phyloP scores from a whole-genome alignment of 1,140 invertebrate genomes.

The Leptinotarsa texana region DNA sequence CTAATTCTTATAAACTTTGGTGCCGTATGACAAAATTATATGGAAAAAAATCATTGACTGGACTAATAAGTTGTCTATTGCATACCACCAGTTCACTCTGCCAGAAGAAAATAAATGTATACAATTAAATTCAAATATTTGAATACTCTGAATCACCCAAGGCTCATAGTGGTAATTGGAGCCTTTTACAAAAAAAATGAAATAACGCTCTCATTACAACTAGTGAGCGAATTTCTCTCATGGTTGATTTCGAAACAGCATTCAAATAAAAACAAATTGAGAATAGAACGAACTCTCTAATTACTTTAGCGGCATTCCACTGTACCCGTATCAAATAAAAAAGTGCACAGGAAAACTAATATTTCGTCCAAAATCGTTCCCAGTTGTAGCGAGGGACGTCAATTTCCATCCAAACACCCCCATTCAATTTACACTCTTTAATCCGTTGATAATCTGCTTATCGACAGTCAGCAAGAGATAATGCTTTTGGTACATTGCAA shows the following conservation, averaged over 20 bases:
- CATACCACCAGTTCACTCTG: too few species aligned
- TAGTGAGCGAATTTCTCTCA: too few species aligned
- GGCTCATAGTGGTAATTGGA: too few species aligned
- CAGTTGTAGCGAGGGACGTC: background rate
- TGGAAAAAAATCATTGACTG: too few species aligned
- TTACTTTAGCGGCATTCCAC: background rate
- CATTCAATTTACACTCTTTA: background rate
- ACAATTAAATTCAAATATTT: too few species aligned
- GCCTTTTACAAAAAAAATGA: too few species aligned
- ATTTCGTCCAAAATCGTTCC: background rate
- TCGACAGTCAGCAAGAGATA: background rate
- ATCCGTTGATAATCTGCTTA: conserved; percentile 13
- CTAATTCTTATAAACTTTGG: too few species aligned
- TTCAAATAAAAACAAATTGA: background rate
- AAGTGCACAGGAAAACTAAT: background rate
- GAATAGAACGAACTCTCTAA: background rate
- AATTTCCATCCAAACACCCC: background rate
- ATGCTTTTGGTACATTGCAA: background rate
- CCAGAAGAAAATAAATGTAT: too few species aligned
- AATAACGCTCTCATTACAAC: too few species aligned
- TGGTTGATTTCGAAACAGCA: background rate
- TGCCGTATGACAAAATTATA: too few species aligned
- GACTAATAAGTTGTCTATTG: too few species aligned
- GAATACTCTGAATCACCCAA: too few species aligned
- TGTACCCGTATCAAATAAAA: background rate